Evolutionary conservation across 1,140 invertebrate genomes (phyloP), one percentile per base, ranked within the genome.

Genomic region (Drosophila melanica): DNA sequence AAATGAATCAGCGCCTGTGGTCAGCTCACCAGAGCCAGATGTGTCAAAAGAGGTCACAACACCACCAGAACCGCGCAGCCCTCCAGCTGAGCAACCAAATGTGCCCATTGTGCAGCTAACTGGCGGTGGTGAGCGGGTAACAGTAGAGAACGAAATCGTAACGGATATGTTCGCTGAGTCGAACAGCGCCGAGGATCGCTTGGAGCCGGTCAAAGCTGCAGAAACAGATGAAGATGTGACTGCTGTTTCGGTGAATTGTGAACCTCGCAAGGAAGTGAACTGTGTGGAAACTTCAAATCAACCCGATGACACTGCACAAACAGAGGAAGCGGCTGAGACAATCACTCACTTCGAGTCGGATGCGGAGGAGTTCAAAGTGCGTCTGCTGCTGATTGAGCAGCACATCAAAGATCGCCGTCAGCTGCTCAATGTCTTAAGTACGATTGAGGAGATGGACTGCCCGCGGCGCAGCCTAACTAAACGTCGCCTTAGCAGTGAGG

Each of bases 331-430:
- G 35, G 11, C 8, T 5, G 75, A 81, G 9, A n/a, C 11, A 41
- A 50, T 75, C 10, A 86, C 81, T 0, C 75, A 82, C 7, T 87
- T 86, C 5, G 82, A 86, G 35, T 33, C 73, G 20, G 73, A 81
- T 14, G 39, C 23, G 1, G 79, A 82, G 0, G 60, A 77, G 57
- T 86, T 86, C 6, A 82, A 57, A 20, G 23, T 16, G 1, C 79
- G 82, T 3, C 47, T 86, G 12, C 42, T 57, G n/a, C 23, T 82
- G 3, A 76, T 86, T 14, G 70, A 75, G 8, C 59, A 57, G 30
- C 47, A 76, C 4, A 87, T 86, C 18, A 66, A 71, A 47, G 59
- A 79, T 18, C 50, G 35, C 12, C 62, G 68, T 8, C 66, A 23
- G 53, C 5, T 82, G 5, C 23, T 87, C 0, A 59, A 73, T 27